Conservation (phyloP, 2,888 invertebrate species). For the Chirona hameri region DNA sequence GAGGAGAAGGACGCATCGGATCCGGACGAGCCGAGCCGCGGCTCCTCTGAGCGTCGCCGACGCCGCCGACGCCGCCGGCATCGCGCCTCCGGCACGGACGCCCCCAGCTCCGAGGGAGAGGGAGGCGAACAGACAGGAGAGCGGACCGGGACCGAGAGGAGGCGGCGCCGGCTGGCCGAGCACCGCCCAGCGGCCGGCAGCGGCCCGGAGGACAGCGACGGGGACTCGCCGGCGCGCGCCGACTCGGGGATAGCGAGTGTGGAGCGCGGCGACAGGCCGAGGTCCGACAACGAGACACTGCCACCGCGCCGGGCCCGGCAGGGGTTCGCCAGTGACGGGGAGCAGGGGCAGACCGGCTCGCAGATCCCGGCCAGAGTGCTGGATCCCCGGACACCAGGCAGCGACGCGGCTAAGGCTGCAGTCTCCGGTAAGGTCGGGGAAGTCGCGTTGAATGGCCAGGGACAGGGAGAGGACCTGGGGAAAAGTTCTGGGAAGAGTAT, state of each 20-base stretch:
- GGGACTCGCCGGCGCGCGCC: neutral
- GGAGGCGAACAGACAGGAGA: neutral
- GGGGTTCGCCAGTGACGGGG: neutral
- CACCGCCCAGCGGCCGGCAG: neutral
- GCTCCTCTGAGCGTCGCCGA: neutral
- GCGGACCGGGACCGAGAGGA: neutral
- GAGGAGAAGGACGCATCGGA: constrained; percentile 8
- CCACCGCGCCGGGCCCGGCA: neutral
- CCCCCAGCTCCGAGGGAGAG: neutral
- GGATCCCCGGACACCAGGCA: neutral
- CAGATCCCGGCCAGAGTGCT: neutral
- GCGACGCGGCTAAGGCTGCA: neutral
- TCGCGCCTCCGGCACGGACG: constrained; percentile 5
- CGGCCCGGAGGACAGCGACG: neutral
- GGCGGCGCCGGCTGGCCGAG: neutral
- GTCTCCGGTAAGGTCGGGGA: neutral
- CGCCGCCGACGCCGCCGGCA: neutral
- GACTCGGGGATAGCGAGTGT: constrained; percentile 14
- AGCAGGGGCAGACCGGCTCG: neutral
- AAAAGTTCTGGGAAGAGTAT: neutral
- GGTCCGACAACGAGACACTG: neutral
- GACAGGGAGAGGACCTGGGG: no score
- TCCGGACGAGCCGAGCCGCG: neutral
- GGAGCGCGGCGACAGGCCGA: neutral
- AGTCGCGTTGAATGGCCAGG: no score